Percentiles rank a stretch among this genome's conserved stretches.
Evolutionary conservation across 2,888 invertebrate genomes (phyloP).

Genomic region (Erpobdella octoculata): DNA sequence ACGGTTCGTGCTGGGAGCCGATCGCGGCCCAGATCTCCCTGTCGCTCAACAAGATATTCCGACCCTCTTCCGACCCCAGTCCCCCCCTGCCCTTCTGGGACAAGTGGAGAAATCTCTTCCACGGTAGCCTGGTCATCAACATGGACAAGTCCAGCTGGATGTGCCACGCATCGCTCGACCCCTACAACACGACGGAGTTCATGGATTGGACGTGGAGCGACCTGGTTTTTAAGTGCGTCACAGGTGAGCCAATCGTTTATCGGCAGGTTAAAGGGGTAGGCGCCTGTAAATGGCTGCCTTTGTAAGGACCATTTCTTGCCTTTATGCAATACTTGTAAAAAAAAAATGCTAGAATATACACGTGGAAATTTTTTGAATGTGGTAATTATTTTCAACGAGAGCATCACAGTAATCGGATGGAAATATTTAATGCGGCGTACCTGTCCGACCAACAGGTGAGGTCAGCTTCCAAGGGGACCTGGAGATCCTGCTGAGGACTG

Average conservation of each 20-base stretch:
- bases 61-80: constrained; percentile 67
- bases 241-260: constrained; percentile 59
- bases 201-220: constrained; percentile 95
- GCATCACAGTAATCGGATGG: too few relatives aligned
- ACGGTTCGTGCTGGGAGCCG: constrained; percentile 99
- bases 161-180: constrained; percentile 89
- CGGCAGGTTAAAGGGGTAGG: too few relatives aligned
- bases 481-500: constrained; percentile 88
- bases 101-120: constrained; percentile 74
- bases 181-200: constrained; percentile 96
- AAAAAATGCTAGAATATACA: too few relatives aligned
- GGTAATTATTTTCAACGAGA: too few relatives aligned
- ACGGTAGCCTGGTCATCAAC: constrained; percentile 81
- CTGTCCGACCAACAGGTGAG: constrained; percentile 55
- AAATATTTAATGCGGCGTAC: too few relatives aligned
- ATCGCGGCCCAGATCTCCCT: constrained; percentile 81
- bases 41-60: constrained; percentile 65
- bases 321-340: too few relatives aligned
- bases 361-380: too few relatives aligned
- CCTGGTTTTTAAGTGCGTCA: constrained; percentile 89
- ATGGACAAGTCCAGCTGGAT: constrained; percentile 80
- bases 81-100: constrained; percentile 95
- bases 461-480: constrained; percentile 84
- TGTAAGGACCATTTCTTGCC: too few relatives aligned
- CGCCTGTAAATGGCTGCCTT: too few relatives aligned